Evolutionary conservation across 2,888 invertebrate species (phyloP), one percentile per base, ranked within the genome.

Genomic region (Meiosimyza platycephala): DNA sequence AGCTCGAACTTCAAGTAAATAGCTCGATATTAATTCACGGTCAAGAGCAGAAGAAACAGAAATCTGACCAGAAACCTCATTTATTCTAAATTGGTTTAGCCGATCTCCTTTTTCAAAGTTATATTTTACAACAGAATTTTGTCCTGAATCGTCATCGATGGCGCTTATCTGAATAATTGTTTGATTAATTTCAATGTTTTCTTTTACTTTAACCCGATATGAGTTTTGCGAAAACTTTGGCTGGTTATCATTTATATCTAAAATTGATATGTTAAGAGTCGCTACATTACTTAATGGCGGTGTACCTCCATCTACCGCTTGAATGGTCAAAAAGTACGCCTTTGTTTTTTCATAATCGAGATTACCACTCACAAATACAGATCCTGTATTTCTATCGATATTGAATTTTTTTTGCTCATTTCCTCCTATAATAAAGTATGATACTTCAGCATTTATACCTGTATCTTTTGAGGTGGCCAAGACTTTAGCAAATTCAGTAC

Each of bases 401-500:
- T 89, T 86, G 87, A 97, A 97, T 86, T 95, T 95, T 78, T 92
- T 93, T 81, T 95, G 94, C 81, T 94, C 95, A 84, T 96, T 96
- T 63, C 96, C 96, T 40, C 93, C 95, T 47, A 95, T 92, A 72
- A 97, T 93, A 16, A 94, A 92, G 86, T 96, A 97, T 74, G 92
- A 91, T 68, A 98, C 95, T 85, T 96, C 95, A 0, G 98, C 98
- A 88, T 98, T 98, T 76, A 96, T 90, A 50, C 98, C 98, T 57
- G 94, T 92, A 85, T 98, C 98, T 83, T 93, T 93, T 12, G 96
- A 96, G 3, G 95, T 94, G n/a, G 98, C 99, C 76, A 92, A 89
- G 40, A 99, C 94, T 79, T 92, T 90, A 16, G 94, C 91, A 15
- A 98, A 92, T 87, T 95, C 94, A 1, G 94, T 92, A 72, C 95